These are phyloP conservation scores for Myotis daubentonii DNA, from an alignment of 2,797 vertebrate species.

Conservation along the genomic window DNA sequence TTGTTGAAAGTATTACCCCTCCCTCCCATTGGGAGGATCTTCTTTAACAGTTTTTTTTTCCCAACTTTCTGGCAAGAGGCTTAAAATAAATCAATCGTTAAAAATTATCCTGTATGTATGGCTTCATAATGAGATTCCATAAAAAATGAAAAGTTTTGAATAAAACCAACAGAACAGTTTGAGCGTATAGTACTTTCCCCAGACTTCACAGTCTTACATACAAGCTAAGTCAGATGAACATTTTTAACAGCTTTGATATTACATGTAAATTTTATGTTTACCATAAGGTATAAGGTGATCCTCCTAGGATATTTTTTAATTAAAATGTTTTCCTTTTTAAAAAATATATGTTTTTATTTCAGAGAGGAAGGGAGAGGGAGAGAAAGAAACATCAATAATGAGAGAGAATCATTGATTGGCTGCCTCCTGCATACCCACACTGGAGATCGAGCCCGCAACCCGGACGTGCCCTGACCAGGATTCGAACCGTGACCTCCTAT, in stretches of 20 bases:
- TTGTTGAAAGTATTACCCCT: too few species aligned
- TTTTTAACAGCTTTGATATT: constrained; percentile 43
- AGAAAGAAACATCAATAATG: too few species aligned
- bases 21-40: background rate
- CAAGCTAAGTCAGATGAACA: background rate
- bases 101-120: background rate
- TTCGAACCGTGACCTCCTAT: too few species aligned
- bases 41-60: background rate
- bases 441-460: too few species aligned
- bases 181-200: background rate
- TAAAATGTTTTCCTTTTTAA: too few species aligned
- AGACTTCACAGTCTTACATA: background rate
- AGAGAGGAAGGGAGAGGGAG: too few species aligned
- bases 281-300: background rate
- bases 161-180: constrained; percentile 19
- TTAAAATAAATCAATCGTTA: constrained; percentile 11
- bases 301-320: background rate
- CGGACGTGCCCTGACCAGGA: too few species aligned
- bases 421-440: too few species aligned
- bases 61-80: background rate
- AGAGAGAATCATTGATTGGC: too few species aligned
- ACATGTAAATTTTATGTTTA: background rate
- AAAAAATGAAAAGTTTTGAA: background rate
- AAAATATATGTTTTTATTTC: too few species aligned
- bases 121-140: background rate